Base-by-base conservation (phyloP, 2,888 invertebrate species). In the Vandiemenella viatica region DNA sequence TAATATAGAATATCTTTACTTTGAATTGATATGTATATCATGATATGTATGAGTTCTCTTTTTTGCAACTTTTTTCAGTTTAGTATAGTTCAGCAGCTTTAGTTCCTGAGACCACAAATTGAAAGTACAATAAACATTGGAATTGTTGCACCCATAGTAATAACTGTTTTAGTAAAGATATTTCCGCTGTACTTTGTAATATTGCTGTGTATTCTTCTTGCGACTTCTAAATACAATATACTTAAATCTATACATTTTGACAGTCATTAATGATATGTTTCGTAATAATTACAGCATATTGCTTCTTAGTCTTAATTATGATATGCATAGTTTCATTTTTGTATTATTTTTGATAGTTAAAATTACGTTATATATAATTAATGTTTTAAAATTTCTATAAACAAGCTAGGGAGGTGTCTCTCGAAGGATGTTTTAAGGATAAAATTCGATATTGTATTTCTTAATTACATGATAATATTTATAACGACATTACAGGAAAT, bases 221-320 rank as follows among this genome's bases (percentile, higher is more conserved):
- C n/a, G n/a, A 32, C 10, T 4, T 10, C n/a, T 32, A 32, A 13
- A 13, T 32, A 32, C 32, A 32, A 32, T 32, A 32, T 32, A 32
- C 32, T 32, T 32, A 32, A 32, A 32, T 32, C 32, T 32, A 32
- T 32, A 32, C n/a, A 26, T 26, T n/a, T 32, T 32, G 32, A 32
- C 32, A 32, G 32, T 32, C 32, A 32, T 10, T 32, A 32, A 32
- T 32, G 32, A 32, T 32, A 32, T 32, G 32, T 32, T 32, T 32
- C 32, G n/a, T 10, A 32, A 13, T 13, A 32, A 32, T 32, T 32
- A 32, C n/a, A 32, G 32, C 32, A 48, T 53, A 53, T 53, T 51
- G 53, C 53, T 49, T 45, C 38, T 41, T 47, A 51, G 51, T 51
- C 51, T 51, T 53, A 49, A 48, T 42, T 37, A 51, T 53, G 53